Evolutionary conservation across 37 sponge, comb jelly and placozoan genomes (phyloP).

Genomic region (Mnemiopsis leidyi): DNA sequence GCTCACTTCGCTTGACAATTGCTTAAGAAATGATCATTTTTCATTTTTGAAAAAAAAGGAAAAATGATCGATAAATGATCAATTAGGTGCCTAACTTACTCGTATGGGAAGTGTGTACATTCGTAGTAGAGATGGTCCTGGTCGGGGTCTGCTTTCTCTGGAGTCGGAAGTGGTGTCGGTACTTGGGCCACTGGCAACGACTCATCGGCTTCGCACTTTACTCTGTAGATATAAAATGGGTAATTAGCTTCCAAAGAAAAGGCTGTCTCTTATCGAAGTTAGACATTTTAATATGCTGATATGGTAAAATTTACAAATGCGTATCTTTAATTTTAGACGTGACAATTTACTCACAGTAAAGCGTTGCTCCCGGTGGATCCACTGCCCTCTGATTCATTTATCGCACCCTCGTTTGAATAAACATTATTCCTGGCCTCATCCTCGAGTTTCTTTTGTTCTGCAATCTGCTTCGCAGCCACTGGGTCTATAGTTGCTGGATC

Average conservation of each 20-base stretch:
- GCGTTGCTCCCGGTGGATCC: neutral
- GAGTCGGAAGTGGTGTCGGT: neutral
- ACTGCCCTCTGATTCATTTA: neutral
- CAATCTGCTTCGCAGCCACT: neutral
- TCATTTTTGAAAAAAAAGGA: too few relatives aligned
- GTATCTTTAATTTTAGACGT: too few relatives aligned
- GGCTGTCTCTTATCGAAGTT: too few relatives aligned
- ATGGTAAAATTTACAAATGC: too few relatives aligned
- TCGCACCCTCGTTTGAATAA: neutral
- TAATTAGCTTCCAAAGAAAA: too few relatives aligned
- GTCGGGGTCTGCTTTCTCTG: neutral
- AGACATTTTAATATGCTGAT: too few relatives aligned
- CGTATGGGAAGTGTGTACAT: constrained; percentile 12
- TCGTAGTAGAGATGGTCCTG: constrained; percentile 7
- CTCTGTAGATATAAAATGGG: neutral
- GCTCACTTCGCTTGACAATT: too few relatives aligned
- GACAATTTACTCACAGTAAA: neutral
- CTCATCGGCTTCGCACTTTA: neutral
- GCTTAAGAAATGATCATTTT: too few relatives aligned
- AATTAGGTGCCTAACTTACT: neutral
- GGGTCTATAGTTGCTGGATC: neutral
- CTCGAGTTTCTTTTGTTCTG: neutral
- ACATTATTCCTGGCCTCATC: neutral
- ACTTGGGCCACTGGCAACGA: neutral
- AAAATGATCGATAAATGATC: too few relatives aligned